Base-by-base conservation (phyloP, 2,888 invertebrate species). In the Arrhopalites spinosus region DNA sequence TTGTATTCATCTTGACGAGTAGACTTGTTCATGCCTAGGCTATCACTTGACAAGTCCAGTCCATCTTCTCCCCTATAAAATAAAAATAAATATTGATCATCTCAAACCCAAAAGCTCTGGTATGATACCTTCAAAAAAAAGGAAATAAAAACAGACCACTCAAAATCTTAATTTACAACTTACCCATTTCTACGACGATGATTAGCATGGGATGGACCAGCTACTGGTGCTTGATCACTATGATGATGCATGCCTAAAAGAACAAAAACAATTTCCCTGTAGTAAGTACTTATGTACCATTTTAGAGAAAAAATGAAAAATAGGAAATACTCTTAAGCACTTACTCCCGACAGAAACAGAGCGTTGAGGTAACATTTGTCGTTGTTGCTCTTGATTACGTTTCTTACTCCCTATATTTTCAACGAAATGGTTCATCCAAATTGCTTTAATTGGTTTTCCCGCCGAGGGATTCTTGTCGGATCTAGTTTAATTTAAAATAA, bases 341-440 rank as follows among this genome's bases (percentile, higher is more conserved):
- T n/a, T n/a, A n/a, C n/a, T n/a, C n/a, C n/a, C 75, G 47, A 50
- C 70, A 47, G 69, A 69, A 5, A 75, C 70, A 1, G 75, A 75
- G 3, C 75, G 69, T 23, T 75, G 75, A 15, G 75, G 75, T 20
- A 53, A 61, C 15, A 43, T 13, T 20, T 70, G 59, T 2, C 74
- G 15, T 25, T 74, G 74, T 69, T 50, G 50, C 47, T 75, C 81
- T 23, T 81, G 79, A 68, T 81, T 81, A 30, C 80, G 75, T 27
- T 59, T 81, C 80, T 66, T 81, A 17, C 78, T 75, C 17, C 79
- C 79, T 69, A 81, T 80, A 45, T 81, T 81, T 47, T 81, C 81
- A 29, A 80, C 79, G 61, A 81, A 81, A 59, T 75, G 75, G 11
- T 70, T 74, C 68, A 67, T 74, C 53, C 64, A 68, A 2, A 70